Conservation (phyloP, 2,797 vertebrate species). For the Thalassophryne amazonica region DNA sequence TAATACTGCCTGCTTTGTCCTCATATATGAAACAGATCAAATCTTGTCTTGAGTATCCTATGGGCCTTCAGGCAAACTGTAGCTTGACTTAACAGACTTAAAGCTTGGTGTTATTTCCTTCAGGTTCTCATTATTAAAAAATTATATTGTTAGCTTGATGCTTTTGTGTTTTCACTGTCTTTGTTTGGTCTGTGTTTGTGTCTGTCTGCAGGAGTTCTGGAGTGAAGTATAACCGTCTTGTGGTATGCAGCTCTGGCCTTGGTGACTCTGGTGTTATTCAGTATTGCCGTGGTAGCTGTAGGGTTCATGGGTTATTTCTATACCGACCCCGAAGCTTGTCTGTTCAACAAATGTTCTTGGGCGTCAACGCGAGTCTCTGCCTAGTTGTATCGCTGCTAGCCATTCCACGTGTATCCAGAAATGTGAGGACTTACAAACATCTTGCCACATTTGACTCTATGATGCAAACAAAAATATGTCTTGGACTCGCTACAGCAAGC, state of each 20-base stretch:
- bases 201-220: conserved; percentile 85
- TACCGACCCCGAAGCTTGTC: conserved; percentile 85
- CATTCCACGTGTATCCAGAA: conserved; percentile 92
- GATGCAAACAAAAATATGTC: background rate
- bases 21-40: no score
- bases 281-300: conserved; percentile 83
- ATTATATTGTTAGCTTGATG: conserved; percentile 12
- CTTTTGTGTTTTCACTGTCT: conserved; percentile 19
- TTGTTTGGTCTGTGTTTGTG: background rate
- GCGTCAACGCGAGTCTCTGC: conserved; percentile 90
- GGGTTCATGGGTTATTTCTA: conserved; percentile 87
- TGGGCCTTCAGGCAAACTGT: no score
- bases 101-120: no score
- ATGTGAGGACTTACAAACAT: conserved; percentile 74
- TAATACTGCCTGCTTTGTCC: no score
- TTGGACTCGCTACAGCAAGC: no score
- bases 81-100: no score
- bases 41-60: no score
- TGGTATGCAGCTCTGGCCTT: conserved; percentile 91
- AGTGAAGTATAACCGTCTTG: conserved; percentile 83
- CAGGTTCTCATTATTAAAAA: no score
- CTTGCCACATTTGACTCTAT: conserved; percentile 8
- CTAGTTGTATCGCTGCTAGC: conserved; percentile 87
- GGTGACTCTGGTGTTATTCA: conserved; percentile 88
- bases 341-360: conserved; percentile 91